Evolutionary conservation across 2,113 vertebrate genomes (phyloP).

Genomic region (Aviceda subcristata): DNA sequence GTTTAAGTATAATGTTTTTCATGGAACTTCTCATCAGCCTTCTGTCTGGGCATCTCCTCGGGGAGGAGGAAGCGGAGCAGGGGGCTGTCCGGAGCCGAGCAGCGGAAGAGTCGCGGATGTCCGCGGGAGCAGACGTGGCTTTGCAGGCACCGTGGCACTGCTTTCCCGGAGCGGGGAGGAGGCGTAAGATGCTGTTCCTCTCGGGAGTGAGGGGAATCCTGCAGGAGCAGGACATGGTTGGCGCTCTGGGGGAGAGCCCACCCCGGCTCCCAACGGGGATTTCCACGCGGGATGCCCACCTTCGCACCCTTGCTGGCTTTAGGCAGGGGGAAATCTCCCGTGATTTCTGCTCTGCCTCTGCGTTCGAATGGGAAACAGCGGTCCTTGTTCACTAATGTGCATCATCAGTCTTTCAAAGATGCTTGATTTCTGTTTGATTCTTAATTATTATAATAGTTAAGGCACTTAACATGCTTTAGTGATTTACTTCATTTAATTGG

Average conservation of each 20-base stretch:
- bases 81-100: background rate
- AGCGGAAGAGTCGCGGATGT: background rate
- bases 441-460: slow-evolving; percentile 65
- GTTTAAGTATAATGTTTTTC: rapidly evolving
- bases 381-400: background rate
- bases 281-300: background rate
- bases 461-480: slow-evolving; percentile 58
- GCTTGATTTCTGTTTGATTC: slow-evolving; percentile 58
- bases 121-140: background rate
- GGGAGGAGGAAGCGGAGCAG: background rate
- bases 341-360: background rate
- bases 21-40: background rate
- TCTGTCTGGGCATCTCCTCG: rapidly evolving
- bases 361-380: background rate
- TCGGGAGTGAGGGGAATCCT: rapidly evolving
- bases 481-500: slow-evolving; percentile 63
- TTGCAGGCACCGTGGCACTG: background rate
- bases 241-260: background rate
- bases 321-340: background rate
- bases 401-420: slow-evolving; percentile 32
- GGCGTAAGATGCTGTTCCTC: rapidly evolving
- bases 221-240: rapidly evolving
- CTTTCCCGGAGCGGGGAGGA: background rate
- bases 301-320: rapidly evolving
- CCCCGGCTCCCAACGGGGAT: background rate